Conservation (phyloP, 2,888 invertebrate species). For the Morpho helenor region DNA sequence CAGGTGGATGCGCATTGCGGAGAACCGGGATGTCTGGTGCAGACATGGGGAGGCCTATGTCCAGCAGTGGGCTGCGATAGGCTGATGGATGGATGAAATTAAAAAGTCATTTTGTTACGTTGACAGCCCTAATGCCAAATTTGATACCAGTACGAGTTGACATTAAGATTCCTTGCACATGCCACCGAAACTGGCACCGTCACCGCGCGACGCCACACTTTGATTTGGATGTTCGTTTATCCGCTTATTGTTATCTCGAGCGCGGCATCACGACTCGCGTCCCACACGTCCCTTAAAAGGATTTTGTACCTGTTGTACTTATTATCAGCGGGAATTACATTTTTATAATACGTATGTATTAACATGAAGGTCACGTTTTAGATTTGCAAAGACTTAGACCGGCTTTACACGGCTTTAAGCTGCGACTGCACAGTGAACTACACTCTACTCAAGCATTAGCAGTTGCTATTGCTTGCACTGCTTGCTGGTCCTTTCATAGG, state of each 20-base stretch:
- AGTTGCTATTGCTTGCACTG: too few relatives aligned
- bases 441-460: too few relatives aligned
- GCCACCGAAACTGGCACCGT: slow-evolving; percentile 30
- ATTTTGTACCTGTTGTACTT: slow-evolving; percentile 3
- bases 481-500: too few relatives aligned
- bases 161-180: slow-evolving; percentile 49
- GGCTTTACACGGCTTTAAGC: too few relatives aligned
- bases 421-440: too few relatives aligned
- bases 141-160: slow-evolving; percentile 32
- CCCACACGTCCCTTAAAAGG: slow-evolving; percentile 4
- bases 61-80: too few relatives aligned
- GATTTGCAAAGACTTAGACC: too few relatives aligned
- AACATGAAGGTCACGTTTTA: neutral
- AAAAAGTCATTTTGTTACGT: too few relatives aligned
- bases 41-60: too few relatives aligned
- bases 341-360: neutral
- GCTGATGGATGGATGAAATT: too few relatives aligned
- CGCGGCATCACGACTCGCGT: slow-evolving; percentile 16
- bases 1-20: too few relatives aligned
- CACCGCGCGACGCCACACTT: slow-evolving; percentile 31
- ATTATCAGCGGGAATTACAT: neutral
- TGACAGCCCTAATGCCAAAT: slow-evolving; percentile 35
- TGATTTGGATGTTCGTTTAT: slow-evolving; percentile 35
- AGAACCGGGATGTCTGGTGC: too few relatives aligned
- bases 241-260: slow-evolving; percentile 18